Conservation (phyloP, 2,797 vertebrate species). For the Takifugu rubripes region DNA sequence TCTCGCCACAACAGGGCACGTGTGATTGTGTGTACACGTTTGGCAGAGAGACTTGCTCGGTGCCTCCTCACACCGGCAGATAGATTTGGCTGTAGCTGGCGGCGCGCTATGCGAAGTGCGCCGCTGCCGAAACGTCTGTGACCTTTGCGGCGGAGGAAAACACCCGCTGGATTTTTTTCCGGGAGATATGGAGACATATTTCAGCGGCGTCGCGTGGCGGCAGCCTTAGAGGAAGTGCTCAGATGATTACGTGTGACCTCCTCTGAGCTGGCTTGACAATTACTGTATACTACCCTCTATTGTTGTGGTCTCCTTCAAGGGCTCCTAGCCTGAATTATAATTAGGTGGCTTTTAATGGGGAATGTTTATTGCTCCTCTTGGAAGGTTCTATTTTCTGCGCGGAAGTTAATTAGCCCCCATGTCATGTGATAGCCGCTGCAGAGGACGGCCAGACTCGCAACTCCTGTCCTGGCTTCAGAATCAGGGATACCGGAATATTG, state of each 20-base stretch:
- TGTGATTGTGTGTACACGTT: background rate
- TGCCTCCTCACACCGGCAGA: constrained; percentile 17
- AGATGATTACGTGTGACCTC: constrained; percentile 24
- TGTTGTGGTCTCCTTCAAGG: constrained; percentile 68
- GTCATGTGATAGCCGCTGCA: constrained; percentile 52
- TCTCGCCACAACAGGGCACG: too few relatives aligned
- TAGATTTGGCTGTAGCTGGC: constrained; percentile 55
- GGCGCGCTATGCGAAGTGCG: constrained; percentile 30
- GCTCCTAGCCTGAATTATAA: constrained; percentile 68
- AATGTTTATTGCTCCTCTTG: constrained; percentile 68
- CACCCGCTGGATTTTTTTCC: constrained; percentile 43
- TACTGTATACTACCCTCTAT: constrained; percentile 51
- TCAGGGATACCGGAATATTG: constrained; percentile 6
- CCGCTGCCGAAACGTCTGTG: constrained; percentile 45
- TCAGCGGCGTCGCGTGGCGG: constrained; percentile 32
- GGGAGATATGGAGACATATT: constrained; percentile 38
- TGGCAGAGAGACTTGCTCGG: constrained; percentile 11
- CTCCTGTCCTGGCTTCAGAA: constrained; percentile 10
- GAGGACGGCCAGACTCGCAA: constrained; percentile 52
- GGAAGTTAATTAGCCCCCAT: constrained; percentile 65
- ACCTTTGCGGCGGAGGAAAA: constrained; percentile 55
- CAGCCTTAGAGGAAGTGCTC: constrained; percentile 52
- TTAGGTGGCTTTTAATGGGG: constrained; percentile 69
- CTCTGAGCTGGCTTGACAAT: constrained; percentile 56
- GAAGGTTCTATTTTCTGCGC: constrained; percentile 54